Evolutionary conservation across 2,888 invertebrate genomes (phyloP), one percentile per base, ranked within the genome.

Genomic region (Drosophila falleni): DNA sequence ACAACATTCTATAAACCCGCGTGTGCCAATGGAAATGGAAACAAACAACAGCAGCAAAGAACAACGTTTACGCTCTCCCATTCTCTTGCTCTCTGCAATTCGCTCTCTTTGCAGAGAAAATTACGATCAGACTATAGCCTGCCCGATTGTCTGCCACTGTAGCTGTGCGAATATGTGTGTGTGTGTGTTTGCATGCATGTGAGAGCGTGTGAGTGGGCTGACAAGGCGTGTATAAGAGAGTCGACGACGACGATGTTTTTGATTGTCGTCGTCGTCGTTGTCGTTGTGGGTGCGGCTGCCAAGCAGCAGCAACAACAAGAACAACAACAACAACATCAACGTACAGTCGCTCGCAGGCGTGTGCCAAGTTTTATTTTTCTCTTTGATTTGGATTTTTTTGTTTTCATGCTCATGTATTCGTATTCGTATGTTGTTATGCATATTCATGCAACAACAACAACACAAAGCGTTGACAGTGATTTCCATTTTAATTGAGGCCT

Each of bases 221-320:
- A 70, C 68, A 71, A 71, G 77, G 71, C 81, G 62, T 59, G 83
- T 83, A 83, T 82, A 85, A 23, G 23, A 85, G 86, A 83, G 85
- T 8, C 63, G 61, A 46, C 70, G 73, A 46, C 70, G 73, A 35
- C 54, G 66, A 46, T 63, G 72, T 70, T 60, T 50, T 60, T 35
- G 37, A 39, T 49, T 74, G 73, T 74, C 64, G 74, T 69, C 64
- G 74, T 69, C 54, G 70, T 65, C 55, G 78, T 81, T 87, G 70
- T 65, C 55, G 78, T 81, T 87, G 87, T 78, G 87, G 87, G 81
- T 84, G 87, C 81, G 84, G 80, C 71, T 74, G 67, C 54, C 51
- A 47, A 64, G 46, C 67, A 68, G 53, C 53, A 23, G 23, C 23
- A 23, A 4, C 23, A 23, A 4, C 23, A 23, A 23, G 3, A 42